Evolutionary conservation across 1,140 invertebrate species (phyloP), one percentile per base, ranked within the genome.

Genomic region (Trichogramma pretiosum): DNA sequence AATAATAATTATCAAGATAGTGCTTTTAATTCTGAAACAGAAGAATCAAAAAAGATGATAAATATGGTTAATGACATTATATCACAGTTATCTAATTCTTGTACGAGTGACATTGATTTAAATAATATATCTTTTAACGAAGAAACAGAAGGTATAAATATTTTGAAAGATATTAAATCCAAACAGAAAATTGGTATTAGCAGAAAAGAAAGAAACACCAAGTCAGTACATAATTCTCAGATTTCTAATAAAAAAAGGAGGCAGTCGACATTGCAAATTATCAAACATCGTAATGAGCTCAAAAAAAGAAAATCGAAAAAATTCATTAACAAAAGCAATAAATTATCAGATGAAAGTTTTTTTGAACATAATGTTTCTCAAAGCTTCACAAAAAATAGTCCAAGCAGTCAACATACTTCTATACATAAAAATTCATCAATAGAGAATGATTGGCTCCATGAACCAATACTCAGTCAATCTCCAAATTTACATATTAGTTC

Each of bases 61-160:
- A n/a, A n/a, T 42, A 37, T 64, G 14, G 40, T 64, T 10, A 57
- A 54, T 52, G 23, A 60, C 52, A 60, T 64, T 40, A 63, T 64
- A 48, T 55, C 48, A 46, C 45, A 58, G 36, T 52, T 65, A n/a
- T 63, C 63, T 1, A 54, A 38, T 16, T 54, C 60, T 7, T 41
- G 60, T 28, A 50, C 51, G 14, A 60, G 46, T 23, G 48, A 59
- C 14, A 18, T 37, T 18, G 18, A 46, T 26, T 22, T 23, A 17
- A 41, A 33, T 36, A 42, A n/a, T n/a, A n/a, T n/a, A n/a, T n/a
- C n/a, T n/a, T n/a, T n/a, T n/a, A 44, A 44, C 23, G 13, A 45
- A 19, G 26, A 48, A 34, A 40, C 7, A 18, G 46, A 50, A 40
- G 48, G 1, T 26, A 18, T 16, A n/a, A 9, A 13, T 19, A 37